Conservation (phyloP, 2,797 vertebrate genomes). For the Rhodeus uyekii region DNA sequence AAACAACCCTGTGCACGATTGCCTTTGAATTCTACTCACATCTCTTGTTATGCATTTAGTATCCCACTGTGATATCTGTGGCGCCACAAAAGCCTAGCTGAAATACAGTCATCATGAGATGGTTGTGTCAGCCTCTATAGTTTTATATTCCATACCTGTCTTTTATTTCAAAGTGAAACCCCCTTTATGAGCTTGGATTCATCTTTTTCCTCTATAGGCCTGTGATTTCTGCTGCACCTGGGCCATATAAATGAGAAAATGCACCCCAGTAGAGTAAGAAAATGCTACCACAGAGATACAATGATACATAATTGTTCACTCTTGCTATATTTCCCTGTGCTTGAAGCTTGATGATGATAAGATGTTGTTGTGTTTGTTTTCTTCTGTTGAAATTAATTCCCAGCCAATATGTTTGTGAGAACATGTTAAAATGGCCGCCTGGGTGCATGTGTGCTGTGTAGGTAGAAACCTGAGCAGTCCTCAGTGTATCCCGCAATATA, state of each 20-base stretch:
- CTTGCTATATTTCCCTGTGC: constrained; percentile 10
- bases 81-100: constrained; percentile 13
- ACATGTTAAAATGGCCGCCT: constrained; percentile 22
- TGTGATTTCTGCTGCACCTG: constrained; percentile 35
- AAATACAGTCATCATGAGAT: constrained; percentile 51
- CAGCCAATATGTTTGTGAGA: constrained; percentile 5
- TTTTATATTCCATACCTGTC: constrained; percentile 24
- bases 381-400: constrained; percentile 26
- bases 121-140: constrained; percentile 23
- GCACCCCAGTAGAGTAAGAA: constrained; percentile 20
- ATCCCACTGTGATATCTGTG: constrained; percentile 4
- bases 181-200: constrained; percentile 22
- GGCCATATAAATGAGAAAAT: constrained; percentile 37
- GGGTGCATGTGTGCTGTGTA: constrained; percentile 29
- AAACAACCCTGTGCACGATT: background rate
- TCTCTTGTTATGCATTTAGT: background rate
- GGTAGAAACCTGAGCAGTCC: constrained; percentile 24
- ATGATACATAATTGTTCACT: constrained; percentile 22
- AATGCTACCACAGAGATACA: background rate
- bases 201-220: constrained; percentile 6
- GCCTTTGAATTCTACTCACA: constrained; percentile 6
- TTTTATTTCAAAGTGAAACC: constrained; percentile 23
- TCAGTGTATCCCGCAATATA: constrained; percentile 13
- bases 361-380: constrained; percentile 30
- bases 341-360: constrained; percentile 9